phyloP scores from a whole-genome alignment of 2,797 vertebrate species.

The Pangasius krempfi region DNA sequence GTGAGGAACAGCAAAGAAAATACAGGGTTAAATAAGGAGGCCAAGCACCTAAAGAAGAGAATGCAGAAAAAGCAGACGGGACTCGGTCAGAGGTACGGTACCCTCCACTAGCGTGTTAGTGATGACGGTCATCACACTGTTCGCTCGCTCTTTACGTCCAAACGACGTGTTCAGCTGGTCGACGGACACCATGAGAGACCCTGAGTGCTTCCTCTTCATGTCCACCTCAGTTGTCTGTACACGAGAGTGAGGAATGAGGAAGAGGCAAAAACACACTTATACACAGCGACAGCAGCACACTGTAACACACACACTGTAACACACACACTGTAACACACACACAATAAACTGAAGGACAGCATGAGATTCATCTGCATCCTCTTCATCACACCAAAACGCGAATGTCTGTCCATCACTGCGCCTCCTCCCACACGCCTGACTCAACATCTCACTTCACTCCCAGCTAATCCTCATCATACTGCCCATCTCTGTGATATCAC shows the following conservation, averaged over 20 bases:
- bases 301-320: background rate
- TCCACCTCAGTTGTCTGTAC: constrained; percentile 90
- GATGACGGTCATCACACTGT: constrained; percentile 93
- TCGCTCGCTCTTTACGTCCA: constrained; percentile 91
- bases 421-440: background rate
- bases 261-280: constrained; percentile 1
- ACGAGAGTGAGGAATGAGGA: constrained; percentile 15
- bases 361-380: background rate
- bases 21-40: background rate
- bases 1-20: constrained; percentile 6
- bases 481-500: background rate
- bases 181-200: constrained; percentile 97
- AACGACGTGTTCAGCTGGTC: constrained; percentile 94
- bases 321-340: background rate
- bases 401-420: background rate
- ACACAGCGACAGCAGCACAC: background rate
- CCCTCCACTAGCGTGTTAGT: constrained; percentile 97
- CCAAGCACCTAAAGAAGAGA: background rate
- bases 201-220: constrained; percentile 92
- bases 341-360: background rate
- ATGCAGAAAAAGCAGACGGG: background rate
- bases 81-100: constrained; percentile 60
- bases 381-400: background rate
- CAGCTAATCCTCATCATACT: background rate
- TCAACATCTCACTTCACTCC: background rate